Evolutionary conservation across 2,797 vertebrate species (phyloP), one percentile per base, ranked within the genome.

Genomic region (Buphagus erythrorhynchus): DNA sequence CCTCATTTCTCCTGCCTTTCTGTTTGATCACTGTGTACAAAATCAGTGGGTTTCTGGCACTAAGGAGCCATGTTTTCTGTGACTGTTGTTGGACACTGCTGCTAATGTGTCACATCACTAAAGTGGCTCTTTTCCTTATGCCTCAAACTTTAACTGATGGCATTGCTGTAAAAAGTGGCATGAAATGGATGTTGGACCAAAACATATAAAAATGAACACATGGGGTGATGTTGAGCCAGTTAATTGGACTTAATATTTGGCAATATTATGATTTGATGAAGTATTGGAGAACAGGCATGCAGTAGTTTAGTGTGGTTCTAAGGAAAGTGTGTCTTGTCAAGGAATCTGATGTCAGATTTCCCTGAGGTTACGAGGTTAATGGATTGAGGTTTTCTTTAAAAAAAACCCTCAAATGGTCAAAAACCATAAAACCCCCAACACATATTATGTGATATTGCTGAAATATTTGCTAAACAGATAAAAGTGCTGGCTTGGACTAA

Each of bases 341-440:
- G 61, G 88, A 86, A 72, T 31, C 42, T 58, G 57, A 93, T 2
- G 9, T 94, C 58, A 68, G 66, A 58, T 87, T 91, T 95, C 66
- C 46, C 19, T 89, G 79, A 93, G 88, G 69, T 93, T 90, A 58
- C 36, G 54, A 90, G 87, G 76, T 93, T 94, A 96, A 95, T 83
- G 79, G 46, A 51, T 75, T 92, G 92, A 95, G 91, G 91, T 86
- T 95, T 88, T 66, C 65, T 76, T 76, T 91, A 55, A 66, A 69
- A 66, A 67, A 4, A 3, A 16, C 29, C 33, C 36, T 55, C 38
- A 24, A 83, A 33, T 28, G 76, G 43, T 90, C 33, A 83, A 63
- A 95, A 82, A 1, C 68, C 19, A 4, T 19, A 82, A 81, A 83
- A 38, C 6, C 10, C 36, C 49, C 35, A 54, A 3, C 43, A 55